phyloP scores from a whole-genome alignment of 2,113 vertebrate species.

The Ailuropoda melanoleuca region DNA sequence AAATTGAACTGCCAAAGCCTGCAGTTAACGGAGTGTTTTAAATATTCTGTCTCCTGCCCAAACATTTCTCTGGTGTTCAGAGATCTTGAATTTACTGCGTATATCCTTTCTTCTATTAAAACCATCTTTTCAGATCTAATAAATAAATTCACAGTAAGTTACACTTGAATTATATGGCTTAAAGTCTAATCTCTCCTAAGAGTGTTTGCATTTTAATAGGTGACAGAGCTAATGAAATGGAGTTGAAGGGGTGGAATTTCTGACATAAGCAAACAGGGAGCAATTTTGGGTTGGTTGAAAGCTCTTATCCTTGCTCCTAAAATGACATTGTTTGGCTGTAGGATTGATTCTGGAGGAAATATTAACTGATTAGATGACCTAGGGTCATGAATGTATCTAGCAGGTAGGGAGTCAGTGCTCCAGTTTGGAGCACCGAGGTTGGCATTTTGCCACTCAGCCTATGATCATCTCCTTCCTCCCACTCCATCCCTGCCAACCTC shows the following conservation, averaged over 20 bases:
- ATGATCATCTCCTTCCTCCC: background rate
- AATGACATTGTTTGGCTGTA: background rate
- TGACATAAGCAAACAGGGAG: background rate
- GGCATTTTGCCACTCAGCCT: background rate
- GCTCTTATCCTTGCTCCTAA: constrained; percentile 11
- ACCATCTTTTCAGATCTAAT: background rate
- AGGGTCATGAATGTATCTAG: background rate
- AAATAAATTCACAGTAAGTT: constrained; percentile 59
- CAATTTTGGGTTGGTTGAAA: background rate
- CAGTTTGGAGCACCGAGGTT: accelerated
- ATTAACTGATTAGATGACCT: background rate
- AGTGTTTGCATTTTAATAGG: constrained; percentile 58
- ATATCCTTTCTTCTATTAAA: constrained; percentile 28
- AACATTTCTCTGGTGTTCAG: constrained; percentile 1
- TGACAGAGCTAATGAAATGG: constrained; percentile 48
- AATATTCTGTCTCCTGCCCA: background rate
- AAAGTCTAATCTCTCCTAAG: constrained; percentile 39
- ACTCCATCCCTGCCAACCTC: background rate
- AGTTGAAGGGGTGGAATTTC: background rate
- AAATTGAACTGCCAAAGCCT: constrained; percentile 35
- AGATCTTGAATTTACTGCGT: background rate
- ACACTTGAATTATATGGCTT: constrained; percentile 25
- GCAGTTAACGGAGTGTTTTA: background rate
- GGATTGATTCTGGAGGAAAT: background rate
- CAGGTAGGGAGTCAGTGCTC: background rate